Evolutionary conservation across 2,888 invertebrate genomes (phyloP).

Genomic region (Pinctada fucata): DNA sequence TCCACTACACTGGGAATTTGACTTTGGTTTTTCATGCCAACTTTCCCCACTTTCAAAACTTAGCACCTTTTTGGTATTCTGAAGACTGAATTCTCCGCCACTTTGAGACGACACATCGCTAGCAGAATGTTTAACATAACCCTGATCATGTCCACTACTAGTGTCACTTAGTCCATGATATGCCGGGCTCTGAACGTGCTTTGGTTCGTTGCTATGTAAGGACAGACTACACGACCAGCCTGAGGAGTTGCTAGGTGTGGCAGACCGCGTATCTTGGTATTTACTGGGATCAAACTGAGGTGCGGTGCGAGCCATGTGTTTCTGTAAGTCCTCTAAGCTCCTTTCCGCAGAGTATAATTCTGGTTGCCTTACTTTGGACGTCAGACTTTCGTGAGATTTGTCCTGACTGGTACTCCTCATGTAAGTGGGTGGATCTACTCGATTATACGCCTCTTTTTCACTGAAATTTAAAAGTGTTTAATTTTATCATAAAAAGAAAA

Average conservation of each 20-base stretch:
- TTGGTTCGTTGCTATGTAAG: constrained; percentile 56
- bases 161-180: constrained; percentile 50
- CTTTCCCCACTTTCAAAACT: constrained; percentile 58
- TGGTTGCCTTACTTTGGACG: constrained; percentile 8
- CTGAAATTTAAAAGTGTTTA: constrained; percentile 12
- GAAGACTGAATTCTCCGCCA: constrained; percentile 61
- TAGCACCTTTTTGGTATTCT: constrained; percentile 62
- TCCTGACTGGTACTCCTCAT: constrained; percentile 36
- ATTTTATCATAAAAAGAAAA: no score
- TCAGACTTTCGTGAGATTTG: constrained; percentile 28
- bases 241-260: constrained; percentile 57
- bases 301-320: constrained; percentile 3
- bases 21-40: constrained; percentile 32
- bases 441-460: constrained; percentile 31
- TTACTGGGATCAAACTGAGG: constrained; percentile 61
- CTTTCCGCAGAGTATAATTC: constrained; percentile 24
- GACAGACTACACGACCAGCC: constrained; percentile 64
- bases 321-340: constrained; percentile 24
- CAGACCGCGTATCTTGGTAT: constrained; percentile 57
- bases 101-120: constrained; percentile 63
- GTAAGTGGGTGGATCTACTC: constrained; percentile 15
- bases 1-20: constrained; percentile 12
- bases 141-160: constrained; percentile 45
- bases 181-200: constrained; percentile 43
- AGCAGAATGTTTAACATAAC: constrained; percentile 32